Base-by-base conservation (phyloP, 2,797 vertebrate genomes). In the Catharus ustulatus region DNA sequence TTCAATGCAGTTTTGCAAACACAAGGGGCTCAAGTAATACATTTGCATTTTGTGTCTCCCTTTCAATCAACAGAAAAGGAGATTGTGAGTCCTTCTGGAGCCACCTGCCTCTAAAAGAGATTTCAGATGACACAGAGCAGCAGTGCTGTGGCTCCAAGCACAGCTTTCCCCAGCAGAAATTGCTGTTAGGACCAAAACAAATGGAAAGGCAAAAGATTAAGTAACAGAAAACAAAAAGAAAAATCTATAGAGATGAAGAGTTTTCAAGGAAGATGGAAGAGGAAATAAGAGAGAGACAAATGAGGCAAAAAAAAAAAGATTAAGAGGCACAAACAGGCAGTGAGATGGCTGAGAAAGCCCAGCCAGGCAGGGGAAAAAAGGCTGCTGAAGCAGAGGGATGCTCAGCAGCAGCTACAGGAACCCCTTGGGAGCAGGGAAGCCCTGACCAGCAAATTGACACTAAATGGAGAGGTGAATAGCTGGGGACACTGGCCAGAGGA, bases 1-100 rank as follows among this genome's bases (percentile, higher is more conserved):
- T 91, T 95, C 91, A 93, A 11, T 49, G 52, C 76, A 26, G 57
- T 75, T 91, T 24, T 86, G 73, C 67, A 86, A 90, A 74, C 93
- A 91, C 85, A 84, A 77, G 87, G 80, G 91, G 32, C 52, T 76
- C 79, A 67, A 78, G 85, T 67, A 79, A 78, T 58, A 81, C 69
- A 91, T 95, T 91, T 94, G 89, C 80, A 93, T 96, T 86, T 90
- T 81, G 45, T 10, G 8, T 52, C 85, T 93, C 63, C 30, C 84
- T 94, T 72, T 92, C 93, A 72, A 80, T 89, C 94, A 92, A 66
- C 54, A 62, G 92, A 54, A 87, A 38, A 86, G 67, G 67, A 92
- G 74, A 36, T 66, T 57, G 40, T 0, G 8, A 92, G 84, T 69
- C 59, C 83, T 86, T 42, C 54, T 43, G 61, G 84, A 94, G 63